phyloP scores from a whole-genome alignment of 2,113 vertebrate genomes.

The Xiphophorus hellerii region DNA sequence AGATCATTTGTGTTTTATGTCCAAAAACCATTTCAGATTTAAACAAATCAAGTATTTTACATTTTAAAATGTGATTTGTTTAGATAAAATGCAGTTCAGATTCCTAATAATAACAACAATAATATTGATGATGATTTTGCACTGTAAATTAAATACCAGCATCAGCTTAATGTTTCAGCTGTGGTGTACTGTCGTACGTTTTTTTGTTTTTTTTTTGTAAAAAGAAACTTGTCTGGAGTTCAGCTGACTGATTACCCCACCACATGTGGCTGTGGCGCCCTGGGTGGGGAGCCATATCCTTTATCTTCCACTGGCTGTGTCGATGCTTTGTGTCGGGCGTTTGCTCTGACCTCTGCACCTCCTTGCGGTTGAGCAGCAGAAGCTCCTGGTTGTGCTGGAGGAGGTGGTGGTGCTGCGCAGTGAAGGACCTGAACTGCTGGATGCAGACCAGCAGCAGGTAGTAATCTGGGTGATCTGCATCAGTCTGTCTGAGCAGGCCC shows the following conservation, averaged over 20 bases:
- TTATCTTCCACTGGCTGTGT: not conserved
- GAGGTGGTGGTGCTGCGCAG: conserved; percentile 89
- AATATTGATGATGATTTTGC: no score
- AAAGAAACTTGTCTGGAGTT: not conserved
- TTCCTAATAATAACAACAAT: not conserved
- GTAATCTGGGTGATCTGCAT: conserved; percentile 95
- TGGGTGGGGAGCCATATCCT: not conserved
- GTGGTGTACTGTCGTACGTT: not conserved
- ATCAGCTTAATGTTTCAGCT: not conserved
- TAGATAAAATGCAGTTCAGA: no score
- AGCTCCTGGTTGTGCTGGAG: conserved; percentile 95
- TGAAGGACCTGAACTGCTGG: conserved; percentile 92
- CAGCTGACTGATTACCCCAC: not conserved
- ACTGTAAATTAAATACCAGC: no score
- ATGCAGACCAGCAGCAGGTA: conserved; percentile 93
- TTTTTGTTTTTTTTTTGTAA: not conserved
- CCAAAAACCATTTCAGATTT: not conserved
- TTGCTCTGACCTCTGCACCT: conserved; percentile 87
- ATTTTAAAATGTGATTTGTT: not conserved
- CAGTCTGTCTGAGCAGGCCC: conserved; percentile 92
- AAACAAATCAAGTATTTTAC: not conserved
- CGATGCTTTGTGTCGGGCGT: no score
- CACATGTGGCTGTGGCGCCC: not conserved
- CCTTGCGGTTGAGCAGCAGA: conserved; percentile 90
- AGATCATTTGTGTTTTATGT: not conserved